Base-by-base conservation (phyloP, 1,140 invertebrate species). In the Hypothenemus hampei region DNA sequence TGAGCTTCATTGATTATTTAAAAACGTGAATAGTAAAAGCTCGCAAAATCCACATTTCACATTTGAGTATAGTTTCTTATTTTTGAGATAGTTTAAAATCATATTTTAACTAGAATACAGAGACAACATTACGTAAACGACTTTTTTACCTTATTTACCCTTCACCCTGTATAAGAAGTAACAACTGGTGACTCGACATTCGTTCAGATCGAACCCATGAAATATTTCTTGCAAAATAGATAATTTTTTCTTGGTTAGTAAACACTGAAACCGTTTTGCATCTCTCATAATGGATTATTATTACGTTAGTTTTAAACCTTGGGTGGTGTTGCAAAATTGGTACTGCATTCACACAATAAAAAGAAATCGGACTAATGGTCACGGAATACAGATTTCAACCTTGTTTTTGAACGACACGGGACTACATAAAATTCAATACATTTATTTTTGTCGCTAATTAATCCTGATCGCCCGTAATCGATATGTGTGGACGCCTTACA, bases 221-320 rank as follows among this genome's bases (percentile, higher is more conserved):
- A 37, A 41, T 22, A 10, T 20, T 41, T 41, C 39, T 37, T 37
- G 35, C 16, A 37, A 37, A 37, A n/a, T n/a, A 37, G 7, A n/a
- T n/a, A n/a, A n/a, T n/a, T n/a, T n/a, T n/a, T n/a, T n/a, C n/a
- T 11, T 26, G 24, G 5, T 26, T 26, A 26, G 24, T 26, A 26
- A 11, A 11, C 24, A 26, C 20, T 16, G 15, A 36, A 15, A 11
- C 33, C 33, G 15, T 36, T 37, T 41, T 41, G 39, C 39, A 41
- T 41, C 39, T n/a, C n/a, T 41, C 10, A 41, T 41, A 41, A 41
- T 41, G 39, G 39, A 37, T 37, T 37, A 37, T 37, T n/a, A 16
- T 37, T 37, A 16, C 35, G 35, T 15, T 37, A 37, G 16, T 2
- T 16, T n/a, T 7, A 16, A 15, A 41, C 39, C 39, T 41, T 41